Percentiles rank a stretch among this genome's conserved stretches.
Conservation (phyloP, 2,888 invertebrate genomes). For the Xestia sexstrigata region DNA sequence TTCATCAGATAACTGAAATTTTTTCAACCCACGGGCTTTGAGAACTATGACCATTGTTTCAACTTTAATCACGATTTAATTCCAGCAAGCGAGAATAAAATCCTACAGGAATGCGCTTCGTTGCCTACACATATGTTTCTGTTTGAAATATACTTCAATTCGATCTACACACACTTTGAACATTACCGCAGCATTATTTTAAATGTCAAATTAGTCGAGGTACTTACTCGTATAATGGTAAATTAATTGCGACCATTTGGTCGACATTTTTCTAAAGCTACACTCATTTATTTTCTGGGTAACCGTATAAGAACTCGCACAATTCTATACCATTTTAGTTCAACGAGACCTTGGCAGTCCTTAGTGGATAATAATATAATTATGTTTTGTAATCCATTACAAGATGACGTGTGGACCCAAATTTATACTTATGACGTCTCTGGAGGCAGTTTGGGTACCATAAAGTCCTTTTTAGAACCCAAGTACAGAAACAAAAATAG, state of each 20-base stretch:
- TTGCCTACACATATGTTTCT: constrained; percentile 27
- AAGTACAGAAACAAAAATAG: constrained; percentile 62
- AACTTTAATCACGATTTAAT: constrained; percentile 72
- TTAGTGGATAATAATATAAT: constrained; percentile 81
- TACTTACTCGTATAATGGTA: constrained; percentile 52
- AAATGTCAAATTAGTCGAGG: constrained; percentile 49
- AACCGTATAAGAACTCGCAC: constrained; percentile 73
- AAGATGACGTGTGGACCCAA: constrained; percentile 83
- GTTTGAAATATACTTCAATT: constrained; percentile 46
- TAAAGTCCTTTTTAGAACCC: constrained; percentile 68
- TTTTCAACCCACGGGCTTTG: constrained; percentile 67
- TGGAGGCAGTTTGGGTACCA: constrained; percentile 70
- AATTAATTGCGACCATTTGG: constrained; percentile 62
- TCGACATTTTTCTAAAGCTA: constrained; percentile 65
- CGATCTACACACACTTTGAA: constrained; percentile 35
- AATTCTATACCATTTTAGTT: constrained; percentile 75
- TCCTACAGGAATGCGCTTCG: constrained; percentile 50
- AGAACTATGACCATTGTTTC: constrained; percentile 75
- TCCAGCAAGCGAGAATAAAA: constrained; percentile 65
- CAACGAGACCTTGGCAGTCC: constrained; percentile 79
- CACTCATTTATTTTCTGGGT: constrained; percentile 70
- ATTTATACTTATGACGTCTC: constrained; percentile 84
- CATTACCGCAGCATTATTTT: constrained; percentile 42
- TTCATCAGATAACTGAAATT: constrained; percentile 72
- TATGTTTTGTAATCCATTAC: constrained; percentile 78